Base-by-base conservation (phyloP, 2,113 vertebrate genomes). In the Fulica atra region DNA sequence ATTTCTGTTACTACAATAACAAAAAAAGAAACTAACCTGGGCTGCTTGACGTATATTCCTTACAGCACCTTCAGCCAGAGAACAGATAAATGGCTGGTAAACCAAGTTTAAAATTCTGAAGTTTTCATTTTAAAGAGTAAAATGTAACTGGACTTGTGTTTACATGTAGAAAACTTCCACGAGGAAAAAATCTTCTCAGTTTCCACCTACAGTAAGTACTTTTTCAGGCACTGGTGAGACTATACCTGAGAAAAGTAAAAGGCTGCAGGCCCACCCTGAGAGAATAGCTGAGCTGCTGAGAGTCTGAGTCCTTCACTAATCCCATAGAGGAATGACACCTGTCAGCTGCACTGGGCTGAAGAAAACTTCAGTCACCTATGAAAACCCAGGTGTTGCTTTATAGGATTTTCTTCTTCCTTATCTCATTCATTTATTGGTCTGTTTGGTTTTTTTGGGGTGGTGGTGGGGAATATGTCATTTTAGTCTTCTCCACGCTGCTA, bases 401-500 rank as follows among this genome's bases (percentile, higher is more conserved):
- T 2, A 76, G 29, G 16, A 4, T 59, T 92, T 72, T 72, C 28
- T 11, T 73, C 51, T 61, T 63, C 33, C 10, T 8, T 26, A 13
- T 15, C 11, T 71, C 12, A 16, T 76, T 64, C 28, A 46, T 72
- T 70, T 31, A 50, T 12, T 29, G 7, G 3, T 6, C 50, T 17
- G 4, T 28, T 8, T 21, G n/a, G n/a, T n/a, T 19, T 10, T 6
- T 0, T 11, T 17, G 42, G 46, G 20, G 18, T 15, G 48, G 48
- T 20, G 11, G 48, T 9, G 10, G 11, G 11, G 46, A 9, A 48
- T 48, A 46, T 19, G 44, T 46, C 44, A 46, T 46, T 46, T 46
- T 46, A 46, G 17, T 46, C 31, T 64, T 48, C 21, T 88, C 31
- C 51, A 35, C 0, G 0, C 26, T 1, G 0, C 17, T 73, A 26